Base-by-base conservation (phyloP, 2,113 vertebrate genomes). In the Pleuronectes platessa region DNA sequence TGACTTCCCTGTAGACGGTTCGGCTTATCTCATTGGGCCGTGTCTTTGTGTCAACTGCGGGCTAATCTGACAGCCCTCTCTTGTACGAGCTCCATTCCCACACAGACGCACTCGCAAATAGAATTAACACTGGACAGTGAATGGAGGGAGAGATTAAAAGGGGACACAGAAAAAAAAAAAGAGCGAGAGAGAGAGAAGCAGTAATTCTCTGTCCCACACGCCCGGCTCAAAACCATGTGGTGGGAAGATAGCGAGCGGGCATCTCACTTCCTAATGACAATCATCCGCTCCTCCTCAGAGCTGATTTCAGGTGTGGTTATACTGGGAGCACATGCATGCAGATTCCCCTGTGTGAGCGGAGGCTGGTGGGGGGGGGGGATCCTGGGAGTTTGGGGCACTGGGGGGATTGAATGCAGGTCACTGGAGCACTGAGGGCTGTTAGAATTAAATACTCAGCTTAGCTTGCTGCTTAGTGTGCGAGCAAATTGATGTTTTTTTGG, bases 381-480 rank as follows among this genome's bases (percentile, higher is more conserved):
- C 20, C 18, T 2, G 71, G 66, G 72, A 58, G 73, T 71, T 73
- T 67, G 74, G 55, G 23, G 5, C 61, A 58, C 83, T 3, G 1
- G 60, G 59, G 59, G 69, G 64, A 71, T 37, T 60, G 88, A 82
- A 88, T 86, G 79, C 83, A 87, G 87, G 90, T 87, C 86, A 88
- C 62, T 85, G 67, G 84, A 54, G 79, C 86, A 89, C 69, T 37
- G 72, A 61, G 49, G 62, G 73, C 68, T 76, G 78, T 68, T 47
- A 59, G 79, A 81, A 71, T 79, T 64, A 83, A 82, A 79, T 14
- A 51, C 81, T 83, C 72, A 40, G 80, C 84, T 86, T 60, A 85
- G 72, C 77, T 74, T 2, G 65, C 63, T 58, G 74, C 80, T 78
- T 61, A 78, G 62, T 11, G 64, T 70, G 68, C 23, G 15, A 26